Evolutionary conservation across 1,140 invertebrate genomes (phyloP).

Genomic region (Drosophila elegans): DNA sequence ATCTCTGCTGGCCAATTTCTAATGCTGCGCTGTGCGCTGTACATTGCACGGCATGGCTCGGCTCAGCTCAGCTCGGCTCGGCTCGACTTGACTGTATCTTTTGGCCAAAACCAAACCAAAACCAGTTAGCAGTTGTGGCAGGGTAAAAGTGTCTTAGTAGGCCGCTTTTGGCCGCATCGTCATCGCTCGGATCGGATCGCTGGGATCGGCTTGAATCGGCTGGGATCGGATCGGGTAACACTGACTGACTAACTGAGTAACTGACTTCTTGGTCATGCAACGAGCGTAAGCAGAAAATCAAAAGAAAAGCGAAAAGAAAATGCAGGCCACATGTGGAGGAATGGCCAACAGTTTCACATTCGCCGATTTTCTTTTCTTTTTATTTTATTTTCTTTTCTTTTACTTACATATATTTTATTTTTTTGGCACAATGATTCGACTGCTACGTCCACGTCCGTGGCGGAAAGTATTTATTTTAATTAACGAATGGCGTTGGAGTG

Average conservation of each 20-base stretch:
- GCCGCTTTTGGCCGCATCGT: slow-evolving; percentile 70
- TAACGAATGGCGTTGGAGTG: slow-evolving; percentile 71
- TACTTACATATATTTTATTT: slow-evolving; percentile 22
- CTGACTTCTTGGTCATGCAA: slow-evolving; percentile 76
- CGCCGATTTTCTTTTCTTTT: slow-evolving; percentile 36
- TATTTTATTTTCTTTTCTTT: slow-evolving; percentile 15
- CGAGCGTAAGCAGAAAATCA: slow-evolving; percentile 47
- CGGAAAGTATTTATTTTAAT: slow-evolving; percentile 82
- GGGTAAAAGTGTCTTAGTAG: slow-evolving; percentile 66
- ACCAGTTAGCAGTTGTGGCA: slow-evolving; percentile 59
- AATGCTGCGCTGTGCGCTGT: slow-evolving; percentile 43
- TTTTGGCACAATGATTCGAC: slow-evolving; percentile 27
- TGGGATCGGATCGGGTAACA: slow-evolving; percentile 54
- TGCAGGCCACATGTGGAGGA: slow-evolving; percentile 46
- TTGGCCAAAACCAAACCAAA: slow-evolving; percentile 50
- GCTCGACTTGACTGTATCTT: not conserved
- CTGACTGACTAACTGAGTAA: slow-evolving; percentile 61
- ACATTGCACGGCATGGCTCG: slow-evolving; percentile 12
- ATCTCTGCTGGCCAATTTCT: slow-evolving; percentile 72
- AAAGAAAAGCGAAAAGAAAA: slow-evolving; percentile 74
- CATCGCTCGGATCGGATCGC: slow-evolving; percentile 49
- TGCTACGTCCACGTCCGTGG: slow-evolving; percentile 40
- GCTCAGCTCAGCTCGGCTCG: not conserved
- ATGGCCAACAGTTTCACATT: slow-evolving; percentile 50
- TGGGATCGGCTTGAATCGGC: slow-evolving; percentile 9